Percentiles rank a stretch among this genome's conserved stretches.
These are phyloP conservation scores for Aix galericulata DNA, from an alignment of 2,113 vertebrate genomes.

Conservation along the genomic window DNA sequence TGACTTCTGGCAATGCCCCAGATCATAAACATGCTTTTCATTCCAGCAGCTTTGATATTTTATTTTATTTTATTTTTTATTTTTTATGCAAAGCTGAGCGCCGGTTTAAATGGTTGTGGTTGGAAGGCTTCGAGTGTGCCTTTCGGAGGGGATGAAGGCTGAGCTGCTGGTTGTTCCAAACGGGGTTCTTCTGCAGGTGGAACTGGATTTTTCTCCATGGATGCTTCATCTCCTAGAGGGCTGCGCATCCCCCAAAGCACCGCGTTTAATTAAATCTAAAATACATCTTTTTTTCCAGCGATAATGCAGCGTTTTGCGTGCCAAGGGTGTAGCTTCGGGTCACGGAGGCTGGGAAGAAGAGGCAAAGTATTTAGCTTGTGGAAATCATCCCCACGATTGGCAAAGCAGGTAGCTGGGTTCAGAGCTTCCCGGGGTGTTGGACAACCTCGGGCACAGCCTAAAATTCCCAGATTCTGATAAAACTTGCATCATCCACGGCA, in stretches of 20 bases:
- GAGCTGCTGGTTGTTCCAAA: not conserved
- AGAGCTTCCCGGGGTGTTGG: not conserved
- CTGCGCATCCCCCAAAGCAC: not conserved
- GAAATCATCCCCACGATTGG: not conserved
- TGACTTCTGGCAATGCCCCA: conserved; percentile 42
- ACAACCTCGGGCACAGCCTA: not conserved
- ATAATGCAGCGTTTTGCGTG: not conserved
- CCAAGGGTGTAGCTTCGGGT: not conserved
- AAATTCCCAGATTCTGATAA: not conserved
- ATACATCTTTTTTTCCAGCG: rapidly evolving
- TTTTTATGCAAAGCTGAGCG: not conserved
- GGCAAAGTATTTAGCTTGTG: not conserved
- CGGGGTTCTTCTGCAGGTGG: not conserved
- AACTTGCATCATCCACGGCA: not conserved
- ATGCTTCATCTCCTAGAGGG: not conserved
- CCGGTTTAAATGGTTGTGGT: not conserved
- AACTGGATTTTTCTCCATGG: not conserved
- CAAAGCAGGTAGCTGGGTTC: not conserved
- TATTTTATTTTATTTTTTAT: too few species aligned
- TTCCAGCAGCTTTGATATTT: conserved; percentile 18
- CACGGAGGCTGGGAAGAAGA: not conserved
- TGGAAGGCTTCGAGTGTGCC: not conserved
- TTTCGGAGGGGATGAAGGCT: not conserved
- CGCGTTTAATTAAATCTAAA: not conserved
- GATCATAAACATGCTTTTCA: not conserved